Evolutionary conservation across 2,888 invertebrate species (phyloP), one percentile per base, ranked within the genome.

Genomic region (Caenorhabditis plicata): DNA sequence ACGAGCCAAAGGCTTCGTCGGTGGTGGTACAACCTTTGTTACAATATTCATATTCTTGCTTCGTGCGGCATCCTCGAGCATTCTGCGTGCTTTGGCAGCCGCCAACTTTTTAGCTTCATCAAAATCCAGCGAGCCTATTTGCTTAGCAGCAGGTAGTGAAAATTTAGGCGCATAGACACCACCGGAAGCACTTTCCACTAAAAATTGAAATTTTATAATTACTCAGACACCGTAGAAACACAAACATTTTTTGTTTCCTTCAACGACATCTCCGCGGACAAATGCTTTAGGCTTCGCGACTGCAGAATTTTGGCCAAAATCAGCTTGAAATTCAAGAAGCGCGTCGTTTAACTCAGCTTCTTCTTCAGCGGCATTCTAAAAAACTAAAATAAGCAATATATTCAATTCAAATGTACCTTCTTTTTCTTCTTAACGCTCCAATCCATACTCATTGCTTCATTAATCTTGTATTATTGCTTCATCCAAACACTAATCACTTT

Each of bases 261-360:
- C 73, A 11, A 95, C 95, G 1, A 93, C 91, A 47, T 93, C 95
- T 52, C 95, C 96, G 84, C 95, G 92, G 5, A 98, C 90, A 92
- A 98, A 98, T 36, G 94, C 89, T 84, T 94, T 95, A 2, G 64
- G 52, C 22, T 55, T 47, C 7, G 44, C 17, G 4, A 43, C 19
- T n/a, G 43, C 27, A 2, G 50, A 38, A 3, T 35, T 8, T 43
- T 62, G 62, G 3, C 62, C 62, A 17, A 62, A 62, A 13, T 62
- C 55, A 13, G 53, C 55, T 42, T 62, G 62, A 29, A 62, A 62
- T 22, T 62, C 62, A 15, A 54, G 32, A 2, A 62, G 33, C 1
- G 62, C 62, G 23, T 62, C 62, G 42, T 52, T 62, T 23, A 62
- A 25, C 17, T 62, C 49, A 8, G 55, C 62, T 27, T 62, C 62